Evolutionary conservation across 2,113 vertebrate species (phyloP).

Genomic region (Neolamprologus caudopunctatus): DNA sequence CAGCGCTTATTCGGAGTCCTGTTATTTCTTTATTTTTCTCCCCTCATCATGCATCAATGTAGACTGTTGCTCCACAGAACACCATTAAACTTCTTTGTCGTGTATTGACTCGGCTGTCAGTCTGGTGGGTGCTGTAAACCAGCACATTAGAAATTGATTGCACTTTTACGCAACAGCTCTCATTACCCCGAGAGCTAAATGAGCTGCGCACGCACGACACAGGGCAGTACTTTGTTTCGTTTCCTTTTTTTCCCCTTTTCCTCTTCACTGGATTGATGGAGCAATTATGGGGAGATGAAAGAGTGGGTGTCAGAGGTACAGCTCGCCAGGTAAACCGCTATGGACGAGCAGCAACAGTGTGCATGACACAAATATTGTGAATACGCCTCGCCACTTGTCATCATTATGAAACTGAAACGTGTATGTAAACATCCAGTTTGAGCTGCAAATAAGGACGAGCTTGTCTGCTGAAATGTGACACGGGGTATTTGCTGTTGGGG

Average conservation of each 20-base stretch:
- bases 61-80: slow-evolving; percentile 9
- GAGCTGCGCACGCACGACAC: background rate
- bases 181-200: slow-evolving; percentile 44
- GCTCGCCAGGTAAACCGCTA: background rate
- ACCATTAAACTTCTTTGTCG: slow-evolving; percentile 52
- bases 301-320: slow-evolving; percentile 8
- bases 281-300: slow-evolving; percentile 37
- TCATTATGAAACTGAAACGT: background rate
- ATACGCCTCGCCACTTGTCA: background rate
- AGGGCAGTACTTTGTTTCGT: background rate
- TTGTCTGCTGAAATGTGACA: background rate
- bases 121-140: slow-evolving; percentile 31
- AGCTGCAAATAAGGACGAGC: background rate
- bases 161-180: slow-evolving; percentile 30
- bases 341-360: background rate
- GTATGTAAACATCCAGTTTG: background rate
- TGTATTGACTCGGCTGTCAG: slow-evolving; percentile 35
- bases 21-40: background rate
- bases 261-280: slow-evolving; percentile 17
- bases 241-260: background rate
- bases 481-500: background rate
- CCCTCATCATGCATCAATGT: slow-evolving; percentile 32
- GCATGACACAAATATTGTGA: background rate
- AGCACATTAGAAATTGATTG: slow-evolving; percentile 54
- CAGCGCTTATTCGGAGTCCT: background rate